Evolutionary conservation across 2,113 vertebrate genomes (phyloP).

Genomic region (Raphicerus campestris): DNA sequence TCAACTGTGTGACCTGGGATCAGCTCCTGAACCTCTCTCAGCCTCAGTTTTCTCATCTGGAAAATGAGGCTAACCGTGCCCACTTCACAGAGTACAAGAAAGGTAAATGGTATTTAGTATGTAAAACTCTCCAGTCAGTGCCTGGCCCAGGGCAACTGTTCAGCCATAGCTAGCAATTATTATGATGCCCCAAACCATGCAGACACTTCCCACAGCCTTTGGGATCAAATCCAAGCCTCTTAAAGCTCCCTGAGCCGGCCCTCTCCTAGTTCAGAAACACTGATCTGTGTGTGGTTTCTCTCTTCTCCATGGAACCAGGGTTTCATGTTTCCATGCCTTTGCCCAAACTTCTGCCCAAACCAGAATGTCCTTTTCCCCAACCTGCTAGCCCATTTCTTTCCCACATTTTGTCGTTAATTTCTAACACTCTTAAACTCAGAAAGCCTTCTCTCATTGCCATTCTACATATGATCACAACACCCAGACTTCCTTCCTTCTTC

Average conservation of each 20-base stretch:
- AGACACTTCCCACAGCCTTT: conserved; percentile 17
- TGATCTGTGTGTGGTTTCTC: background rate
- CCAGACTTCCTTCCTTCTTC: background rate
- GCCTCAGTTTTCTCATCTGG: background rate
- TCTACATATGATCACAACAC: background rate
- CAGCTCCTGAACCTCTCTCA: background rate
- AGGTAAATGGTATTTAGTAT: background rate
- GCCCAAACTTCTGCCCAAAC: background rate
- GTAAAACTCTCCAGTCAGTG: background rate
- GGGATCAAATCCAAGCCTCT: conserved; percentile 31
- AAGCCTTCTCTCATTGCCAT: background rate
- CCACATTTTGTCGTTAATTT: background rate
- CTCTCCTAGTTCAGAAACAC: background rate
- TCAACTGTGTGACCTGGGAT: background rate
- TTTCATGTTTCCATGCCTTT: background rate
- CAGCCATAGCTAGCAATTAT: background rate
- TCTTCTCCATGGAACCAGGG: background rate
- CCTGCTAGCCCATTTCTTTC: background rate
- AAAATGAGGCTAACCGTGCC: background rate
- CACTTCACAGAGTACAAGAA: background rate
- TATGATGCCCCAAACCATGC: background rate
- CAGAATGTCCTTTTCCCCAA: background rate
- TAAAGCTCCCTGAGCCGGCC: background rate
- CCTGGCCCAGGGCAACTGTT: background rate
- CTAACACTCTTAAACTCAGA: background rate